phyloP scores from a whole-genome alignment of 1,140 invertebrate species.

The Amphibalanus amphitrite region DNA sequence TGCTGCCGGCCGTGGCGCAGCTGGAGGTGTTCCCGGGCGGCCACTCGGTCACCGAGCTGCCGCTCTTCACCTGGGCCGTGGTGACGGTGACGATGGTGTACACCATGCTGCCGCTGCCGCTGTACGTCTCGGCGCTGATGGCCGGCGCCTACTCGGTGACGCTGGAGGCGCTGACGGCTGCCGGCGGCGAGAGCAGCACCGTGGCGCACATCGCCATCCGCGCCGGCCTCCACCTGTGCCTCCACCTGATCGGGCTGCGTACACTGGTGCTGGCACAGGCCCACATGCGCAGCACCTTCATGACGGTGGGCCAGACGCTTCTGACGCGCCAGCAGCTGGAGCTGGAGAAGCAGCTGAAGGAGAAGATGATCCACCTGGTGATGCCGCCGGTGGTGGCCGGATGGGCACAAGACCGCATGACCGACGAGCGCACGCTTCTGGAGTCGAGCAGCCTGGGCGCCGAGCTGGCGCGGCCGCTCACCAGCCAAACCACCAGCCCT shows the following conservation, averaged over 20 bases:
- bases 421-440: slow-evolving; percentile 38
- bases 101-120: slow-evolving; percentile 74
- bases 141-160: slow-evolving; percentile 58
- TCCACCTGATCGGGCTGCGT: slow-evolving; percentile 82
- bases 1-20: slow-evolving; percentile 32
- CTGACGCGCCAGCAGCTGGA: slow-evolving; percentile 70
- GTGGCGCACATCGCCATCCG: slow-evolving; percentile 39
- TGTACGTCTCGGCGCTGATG: slow-evolving; percentile 62
- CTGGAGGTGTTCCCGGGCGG: slow-evolving; percentile 2
- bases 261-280: slow-evolving; percentile 83
- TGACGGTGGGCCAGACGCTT: slow-evolving; percentile 86
- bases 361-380: slow-evolving; percentile 93
- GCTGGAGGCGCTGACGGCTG: slow-evolving; percentile 42
- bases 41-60: slow-evolving; percentile 8
- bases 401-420: slow-evolving; percentile 57
- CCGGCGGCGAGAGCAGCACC: slow-evolving; percentile 14
- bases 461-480: slow-evolving; percentile 54
- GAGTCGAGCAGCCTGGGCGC: slow-evolving; percentile 82
- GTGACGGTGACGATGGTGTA: slow-evolving; percentile 77
- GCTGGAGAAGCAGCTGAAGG: slow-evolving; percentile 82
- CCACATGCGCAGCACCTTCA: slow-evolving; percentile 82
- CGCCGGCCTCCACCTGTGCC: slow-evolving; percentile 63
- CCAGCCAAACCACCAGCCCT: slow-evolving; percentile 52
- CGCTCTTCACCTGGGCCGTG: slow-evolving; percentile 47
- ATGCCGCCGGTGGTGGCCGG: slow-evolving; percentile 56